These are phyloP conservation scores for Mellivora capensis DNA, from an alignment of 2,113 vertebrate species.

Conservation along the genomic window DNA sequence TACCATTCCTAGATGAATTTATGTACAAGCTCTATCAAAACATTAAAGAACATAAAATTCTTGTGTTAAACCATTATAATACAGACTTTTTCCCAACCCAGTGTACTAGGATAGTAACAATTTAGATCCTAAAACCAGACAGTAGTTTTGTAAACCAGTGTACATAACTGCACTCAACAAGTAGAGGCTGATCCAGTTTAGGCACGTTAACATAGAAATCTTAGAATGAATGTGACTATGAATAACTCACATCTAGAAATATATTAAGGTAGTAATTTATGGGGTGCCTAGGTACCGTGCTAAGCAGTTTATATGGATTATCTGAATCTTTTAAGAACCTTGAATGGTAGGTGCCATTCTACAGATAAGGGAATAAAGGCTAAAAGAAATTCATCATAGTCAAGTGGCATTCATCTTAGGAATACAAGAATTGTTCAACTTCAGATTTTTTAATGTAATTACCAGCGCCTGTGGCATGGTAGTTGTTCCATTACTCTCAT, in stretches of 20 bases:
- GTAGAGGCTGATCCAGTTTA: not conserved
- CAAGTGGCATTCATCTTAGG: not conserved
- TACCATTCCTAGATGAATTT: not conserved
- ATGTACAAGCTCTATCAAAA: not conserved
- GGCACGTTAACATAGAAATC: not conserved
- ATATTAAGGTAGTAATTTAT: not conserved
- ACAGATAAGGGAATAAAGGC: not conserved
- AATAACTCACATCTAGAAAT: not conserved
- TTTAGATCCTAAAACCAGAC: not conserved
- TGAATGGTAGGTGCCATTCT: not conserved
- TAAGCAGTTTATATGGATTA: not conserved
- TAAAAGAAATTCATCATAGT: not conserved
- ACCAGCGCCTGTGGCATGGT: not conserved
- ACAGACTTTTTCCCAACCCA: not conserved
- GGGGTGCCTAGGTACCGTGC: not conserved
- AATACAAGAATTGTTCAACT: not conserved
- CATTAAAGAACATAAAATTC: not conserved
- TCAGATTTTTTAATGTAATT: not conserved
- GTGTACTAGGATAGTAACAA: not conserved
- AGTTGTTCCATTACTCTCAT: not conserved
- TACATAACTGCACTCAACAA: not conserved
- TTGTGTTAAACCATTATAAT: not conserved
- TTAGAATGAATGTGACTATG: not conserved
- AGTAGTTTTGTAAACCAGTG: not conserved
- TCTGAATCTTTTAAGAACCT: not conserved